Percentiles rank a stretch among this genome's conserved stretches.
Conservation (phyloP, 2,113 vertebrate species). For the Semicossyphus pulcher region DNA sequence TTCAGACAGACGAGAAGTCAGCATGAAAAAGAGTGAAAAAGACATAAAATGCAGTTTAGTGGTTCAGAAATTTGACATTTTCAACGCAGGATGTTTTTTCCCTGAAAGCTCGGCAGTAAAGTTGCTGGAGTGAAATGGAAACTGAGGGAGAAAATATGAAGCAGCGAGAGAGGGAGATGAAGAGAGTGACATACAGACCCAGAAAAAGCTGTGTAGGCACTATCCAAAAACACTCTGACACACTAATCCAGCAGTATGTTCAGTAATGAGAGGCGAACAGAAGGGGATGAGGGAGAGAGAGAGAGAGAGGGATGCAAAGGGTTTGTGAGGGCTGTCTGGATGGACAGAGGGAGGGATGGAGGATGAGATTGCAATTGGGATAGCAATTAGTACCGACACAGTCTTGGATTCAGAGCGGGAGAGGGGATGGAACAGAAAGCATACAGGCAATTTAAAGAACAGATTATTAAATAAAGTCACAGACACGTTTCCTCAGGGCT, state of each 20-base stretch:
- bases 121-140: slow-evolving; percentile 1
- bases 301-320: not conserved
- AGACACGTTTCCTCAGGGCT: not conserved
- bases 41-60: not conserved
- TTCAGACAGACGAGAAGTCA: not conserved
- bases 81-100: not conserved
- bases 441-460: not conserved
- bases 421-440: not conserved
- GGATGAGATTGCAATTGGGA: slow-evolving; percentile 44
- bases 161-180: slow-evolving; percentile 1
- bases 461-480: not conserved
- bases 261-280: slow-evolving; percentile 62
- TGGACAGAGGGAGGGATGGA: slow-evolving; percentile 28
- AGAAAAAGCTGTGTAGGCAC: slow-evolving; percentile 44
- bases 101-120: not conserved
- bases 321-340: not conserved
- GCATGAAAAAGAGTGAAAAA: not conserved
- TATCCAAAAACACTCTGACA: slow-evolving; percentile 21
- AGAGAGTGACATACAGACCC: slow-evolving; percentile 33
- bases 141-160: slow-evolving; percentile 11
- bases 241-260: slow-evolving; percentile 62
- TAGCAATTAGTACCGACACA: slow-evolving; percentile 68
- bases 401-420: slow-evolving; percentile 54
- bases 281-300: slow-evolving; percentile 43
- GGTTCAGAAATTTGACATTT: slow-evolving; percentile 10